Evolutionary conservation across 2,113 vertebrate genomes (phyloP), one percentile per base, ranked within the genome.

Genomic region (Phoxinus phoxinus): DNA sequence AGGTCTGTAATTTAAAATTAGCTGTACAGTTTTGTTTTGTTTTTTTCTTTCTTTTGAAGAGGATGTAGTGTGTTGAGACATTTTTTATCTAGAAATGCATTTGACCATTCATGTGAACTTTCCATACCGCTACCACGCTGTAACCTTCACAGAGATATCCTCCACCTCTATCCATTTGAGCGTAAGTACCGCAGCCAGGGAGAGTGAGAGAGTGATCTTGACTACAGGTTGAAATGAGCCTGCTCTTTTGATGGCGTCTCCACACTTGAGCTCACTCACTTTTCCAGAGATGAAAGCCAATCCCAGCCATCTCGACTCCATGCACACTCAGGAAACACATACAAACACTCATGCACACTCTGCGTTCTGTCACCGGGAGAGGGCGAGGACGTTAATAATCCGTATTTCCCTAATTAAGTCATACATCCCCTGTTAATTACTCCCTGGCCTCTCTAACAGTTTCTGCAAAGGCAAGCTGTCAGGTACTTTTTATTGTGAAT

Each of bases 321-420:
- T 48, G 56, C 69, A 72, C 84, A 72, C 23, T 71, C 61, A 84
- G 19, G 19, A 41, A 11, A 53, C 23, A 53, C n/a, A 65, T 58
- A 13, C 23, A 56, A 46, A 81, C 76, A 84, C 53, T 37, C 72
- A 69, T 25, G n/a, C 79, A 82, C 58, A 53, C 67, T 91, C 83
- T 75, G 85, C 23, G 72, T 90, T 77, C 84, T 92, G 74, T 89
- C 86, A 93, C 90, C 93, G 88, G 91, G 74, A 86, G 89, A 94
- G 93, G 91, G 93, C 92, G 89, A 92, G 89, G 89, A 93, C 92
- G 93, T 94, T 95, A 95, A 95, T 94, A 92, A 92, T 92, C 93
- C 88, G 90, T 93, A 94, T 93, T 95, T 94, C 90, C 86, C 91
- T 94, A 93, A 93, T 95, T 90, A 89, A 88, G 92, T 81, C 83